Evolutionary conservation across 2,797 vertebrate species (phyloP), one percentile per base, ranked within the genome.

Genomic region (Chiroxiphia lanceolata): DNA sequence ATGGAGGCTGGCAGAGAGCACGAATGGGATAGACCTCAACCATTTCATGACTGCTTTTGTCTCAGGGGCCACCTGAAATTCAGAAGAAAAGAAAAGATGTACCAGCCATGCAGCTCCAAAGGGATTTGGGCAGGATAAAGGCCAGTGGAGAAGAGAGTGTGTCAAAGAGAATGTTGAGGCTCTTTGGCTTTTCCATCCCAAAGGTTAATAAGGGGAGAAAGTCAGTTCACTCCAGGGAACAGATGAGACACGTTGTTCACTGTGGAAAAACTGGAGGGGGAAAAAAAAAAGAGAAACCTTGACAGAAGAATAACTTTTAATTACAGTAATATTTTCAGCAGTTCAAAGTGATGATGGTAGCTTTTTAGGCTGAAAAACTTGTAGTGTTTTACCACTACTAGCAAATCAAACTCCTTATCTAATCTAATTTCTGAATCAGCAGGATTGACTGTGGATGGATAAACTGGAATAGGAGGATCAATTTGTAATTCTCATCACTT

Each of bases 1-100:
- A 1, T 99, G 99, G 44, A 99, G 98, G 96, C 99, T 99, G 92
- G 99, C 99, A 4, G 99, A 99, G 89, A 99, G 98, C 75, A 99
- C 98, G 1, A 99, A 99, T 0, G 99, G 99, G 34, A 99, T 95
- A 2, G 98, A 98, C 47, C 98, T 97, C 94, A 98, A 97, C 99
- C 99, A 99, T 95, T 99, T 99, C 99, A 99, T 99, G 69, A 99
- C 96, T 5, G 99, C 99, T 45, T 98, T 99, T 3, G 99, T 99
- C 98, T 99, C 99, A 17, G 99, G 99, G 19, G 99, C 99, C 92
- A 99, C 98, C 99, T 99, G 96, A 48, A 96, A 89, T 26, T 13
- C 70, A 64, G 13, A 10, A 56, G 13, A 15, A 65, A 70, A 51
- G 44, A 63, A 29, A 29, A n/a, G 2, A 1, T 75, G 13, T 86